Evolutionary conservation across 2,888 invertebrate genomes (phyloP).

Genomic region (Caenorhabditis sinica): DNA sequence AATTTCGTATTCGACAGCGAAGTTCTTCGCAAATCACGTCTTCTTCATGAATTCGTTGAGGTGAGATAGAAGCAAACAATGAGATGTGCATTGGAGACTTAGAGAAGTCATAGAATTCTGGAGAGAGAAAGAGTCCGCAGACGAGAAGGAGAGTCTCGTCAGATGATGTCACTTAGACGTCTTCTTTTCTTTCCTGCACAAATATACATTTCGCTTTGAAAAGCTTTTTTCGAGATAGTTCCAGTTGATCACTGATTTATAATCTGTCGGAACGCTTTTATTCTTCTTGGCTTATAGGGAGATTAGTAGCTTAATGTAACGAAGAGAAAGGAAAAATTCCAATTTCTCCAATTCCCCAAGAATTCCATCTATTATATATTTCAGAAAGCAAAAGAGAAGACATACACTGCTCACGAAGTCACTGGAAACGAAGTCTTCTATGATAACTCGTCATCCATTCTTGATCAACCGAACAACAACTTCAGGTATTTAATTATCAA

Average conservation of each 20-base stretch:
- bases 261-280: too few relatives aligned
- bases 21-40: conserved; percentile 72
- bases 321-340: too few relatives aligned
- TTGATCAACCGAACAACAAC: conserved; percentile 48
- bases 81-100: neutral
- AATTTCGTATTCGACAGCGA: conserved; percentile 73
- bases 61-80: conserved; percentile 7
- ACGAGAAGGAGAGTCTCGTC: conserved; percentile 11
- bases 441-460: conserved; percentile 50
- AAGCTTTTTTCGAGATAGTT: neutral
- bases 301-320: too few relatives aligned
- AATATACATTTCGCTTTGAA: neutral
- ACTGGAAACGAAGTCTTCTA: conserved; percentile 48
- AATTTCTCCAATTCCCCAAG: neutral
- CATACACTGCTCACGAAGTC: conserved; percentile 48
- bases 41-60: conserved; percentile 73
- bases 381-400: conserved; percentile 68
- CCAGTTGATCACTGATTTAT: too few relatives aligned
- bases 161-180: conserved; percentile 34
- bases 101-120: conserved; percentile 9
- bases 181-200: conserved; percentile 10
- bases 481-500: conserved; percentile 16
- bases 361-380: conserved; percentile 34
- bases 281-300: too few relatives aligned
- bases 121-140: conserved; percentile 25